Conservation (phyloP, 2,113 vertebrate genomes). For the Phrynosoma platyrhinos region DNA sequence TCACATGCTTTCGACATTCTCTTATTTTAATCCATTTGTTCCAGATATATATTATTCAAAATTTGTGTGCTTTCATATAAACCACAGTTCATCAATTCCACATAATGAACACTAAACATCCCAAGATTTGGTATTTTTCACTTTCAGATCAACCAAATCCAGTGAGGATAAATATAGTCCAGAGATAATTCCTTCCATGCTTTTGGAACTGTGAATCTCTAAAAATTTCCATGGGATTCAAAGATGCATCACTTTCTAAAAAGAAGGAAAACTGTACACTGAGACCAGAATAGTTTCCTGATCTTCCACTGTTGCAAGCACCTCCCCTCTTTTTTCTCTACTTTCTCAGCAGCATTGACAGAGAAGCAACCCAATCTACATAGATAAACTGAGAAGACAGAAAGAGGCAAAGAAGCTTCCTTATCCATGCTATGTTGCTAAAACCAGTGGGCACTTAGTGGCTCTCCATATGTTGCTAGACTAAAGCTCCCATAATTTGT, state of each 20-base stretch:
- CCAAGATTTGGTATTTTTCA: background rate
- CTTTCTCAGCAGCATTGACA: too few relatives aligned
- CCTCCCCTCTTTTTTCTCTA: background rate
- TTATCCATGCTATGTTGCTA: background rate
- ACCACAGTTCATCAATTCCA: background rate
- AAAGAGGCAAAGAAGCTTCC: background rate
- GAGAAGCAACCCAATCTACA: too few relatives aligned
- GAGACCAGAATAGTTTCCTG: background rate
- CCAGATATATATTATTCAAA: background rate
- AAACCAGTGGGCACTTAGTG: too few relatives aligned
- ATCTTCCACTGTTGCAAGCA: background rate
- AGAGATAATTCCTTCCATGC: background rate
- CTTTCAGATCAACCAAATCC: background rate
- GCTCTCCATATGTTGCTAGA: too few relatives aligned
- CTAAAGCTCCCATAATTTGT: too few relatives aligned
- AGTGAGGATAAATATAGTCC: background rate
- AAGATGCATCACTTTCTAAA: background rate
- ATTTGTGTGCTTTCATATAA: background rate
- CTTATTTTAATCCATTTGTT: background rate
- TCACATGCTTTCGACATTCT: background rate
- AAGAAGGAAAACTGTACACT: background rate
- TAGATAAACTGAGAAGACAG: background rate
- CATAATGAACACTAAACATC: background rate
- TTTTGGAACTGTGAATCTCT: background rate
- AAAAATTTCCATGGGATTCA: background rate